A percentile compares a stretch with the other conserved stretches of the same genome.
phyloP scores from a whole-genome alignment of 2,797 vertebrate species.

The Urosaurus nigricauda region DNA sequence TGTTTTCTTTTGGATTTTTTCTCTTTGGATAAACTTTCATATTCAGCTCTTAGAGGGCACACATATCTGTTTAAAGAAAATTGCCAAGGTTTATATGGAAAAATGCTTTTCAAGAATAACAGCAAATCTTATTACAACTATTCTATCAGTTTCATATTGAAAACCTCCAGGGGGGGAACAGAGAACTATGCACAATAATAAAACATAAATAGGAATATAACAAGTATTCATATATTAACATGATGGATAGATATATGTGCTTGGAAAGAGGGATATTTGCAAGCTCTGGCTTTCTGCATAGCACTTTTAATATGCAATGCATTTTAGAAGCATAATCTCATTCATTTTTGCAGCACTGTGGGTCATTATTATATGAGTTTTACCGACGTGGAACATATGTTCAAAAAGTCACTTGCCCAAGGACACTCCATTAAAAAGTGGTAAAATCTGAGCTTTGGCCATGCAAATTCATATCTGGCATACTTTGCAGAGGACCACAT shows the following conservation, averaged over 20 bases:
- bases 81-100: constrained; percentile 45
- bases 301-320: constrained; percentile 20
- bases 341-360: background rate
- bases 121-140: constrained; percentile 60
- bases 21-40: constrained; percentile 61
- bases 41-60: constrained; percentile 45
- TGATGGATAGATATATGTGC: background rate
- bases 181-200: background rate
- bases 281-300: background rate
- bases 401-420: constrained; percentile 5
- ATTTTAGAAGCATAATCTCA: constrained; percentile 23
- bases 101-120: constrained; percentile 49
- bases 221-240: constrained; percentile 7
- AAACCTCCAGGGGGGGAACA: constrained; percentile 56
- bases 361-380: constrained; percentile 16
- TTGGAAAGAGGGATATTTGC: background rate
- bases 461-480: background rate
- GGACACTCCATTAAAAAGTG: background rate
- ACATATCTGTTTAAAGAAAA: constrained; percentile 57
- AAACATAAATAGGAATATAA: background rate
- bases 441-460: background rate
- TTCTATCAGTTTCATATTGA: constrained; percentile 58
- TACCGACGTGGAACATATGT: background rate
- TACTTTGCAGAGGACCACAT: background rate
- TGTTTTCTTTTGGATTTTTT: constrained; percentile 67